Conservation (phyloP, 2,113 vertebrate species). For the Anoura caudifer region DNA sequence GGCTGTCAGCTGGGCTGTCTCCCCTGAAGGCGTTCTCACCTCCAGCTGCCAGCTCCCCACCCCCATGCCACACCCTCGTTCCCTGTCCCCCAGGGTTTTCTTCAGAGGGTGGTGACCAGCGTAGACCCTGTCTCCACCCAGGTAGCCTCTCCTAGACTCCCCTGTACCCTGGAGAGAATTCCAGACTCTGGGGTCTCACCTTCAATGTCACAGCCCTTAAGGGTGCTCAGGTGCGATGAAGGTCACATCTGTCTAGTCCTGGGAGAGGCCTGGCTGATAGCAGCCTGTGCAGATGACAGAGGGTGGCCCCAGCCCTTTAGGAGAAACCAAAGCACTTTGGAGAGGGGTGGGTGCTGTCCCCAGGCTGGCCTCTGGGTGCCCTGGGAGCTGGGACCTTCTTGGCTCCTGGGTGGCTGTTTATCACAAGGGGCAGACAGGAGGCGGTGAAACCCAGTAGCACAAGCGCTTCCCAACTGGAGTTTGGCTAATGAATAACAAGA, state of each 20-base stretch:
- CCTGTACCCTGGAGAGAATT: neutral
- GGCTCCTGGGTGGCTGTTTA: conserved; percentile 26
- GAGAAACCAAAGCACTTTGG: conserved; percentile 8
- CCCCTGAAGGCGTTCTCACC: neutral
- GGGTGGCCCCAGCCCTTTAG: conserved; percentile 11
- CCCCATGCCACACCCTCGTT: neutral
- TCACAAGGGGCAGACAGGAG: neutral
- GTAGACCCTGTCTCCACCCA: neutral
- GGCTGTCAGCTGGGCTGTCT: neutral
- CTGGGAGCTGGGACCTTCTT: conserved; percentile 36
- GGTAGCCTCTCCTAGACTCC: neutral
- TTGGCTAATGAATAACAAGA: conserved; percentile 67
- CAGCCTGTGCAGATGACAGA: neutral
- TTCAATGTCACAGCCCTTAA: neutral
- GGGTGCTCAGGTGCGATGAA: neutral
- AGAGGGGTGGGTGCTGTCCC: neutral
- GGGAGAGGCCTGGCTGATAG: conserved; percentile 22
- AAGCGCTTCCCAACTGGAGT: conserved; percentile 66
- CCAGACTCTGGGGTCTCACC: neutral
- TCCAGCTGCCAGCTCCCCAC: neutral
- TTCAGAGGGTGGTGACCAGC: neutral
- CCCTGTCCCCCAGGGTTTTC: neutral
- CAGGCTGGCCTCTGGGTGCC: accelerated
- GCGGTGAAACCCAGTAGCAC: conserved; percentile 50
- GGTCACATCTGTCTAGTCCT: neutral